phyloP scores from a whole-genome alignment of 1,140 invertebrate genomes.

The Bombus ignitus region DNA sequence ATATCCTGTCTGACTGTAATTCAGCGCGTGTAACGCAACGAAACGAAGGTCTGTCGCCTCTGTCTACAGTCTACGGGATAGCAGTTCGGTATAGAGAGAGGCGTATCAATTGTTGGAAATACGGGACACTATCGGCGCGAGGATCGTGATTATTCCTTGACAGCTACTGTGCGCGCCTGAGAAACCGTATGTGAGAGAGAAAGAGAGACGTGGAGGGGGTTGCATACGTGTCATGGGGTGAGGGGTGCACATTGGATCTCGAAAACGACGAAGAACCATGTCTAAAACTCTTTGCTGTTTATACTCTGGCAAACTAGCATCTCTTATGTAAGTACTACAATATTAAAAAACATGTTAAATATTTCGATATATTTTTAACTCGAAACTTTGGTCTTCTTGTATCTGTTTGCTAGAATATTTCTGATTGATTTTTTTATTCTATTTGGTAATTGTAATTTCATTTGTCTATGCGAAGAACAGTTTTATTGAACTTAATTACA shows the following conservation, averaged over 20 bases:
- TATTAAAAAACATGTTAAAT: neutral
- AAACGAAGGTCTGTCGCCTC: slow-evolving; percentile 61
- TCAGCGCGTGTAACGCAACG: slow-evolving; percentile 49
- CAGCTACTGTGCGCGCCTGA: slow-evolving; percentile 59
- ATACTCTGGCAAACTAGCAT: neutral
- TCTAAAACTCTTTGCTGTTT: neutral
- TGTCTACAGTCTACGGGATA: slow-evolving; percentile 20
- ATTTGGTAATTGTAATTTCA: neutral
- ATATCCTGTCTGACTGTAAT: slow-evolving; percentile 55
- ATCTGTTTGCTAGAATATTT: neutral
- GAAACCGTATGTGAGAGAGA: neutral
- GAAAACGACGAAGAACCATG: neutral
- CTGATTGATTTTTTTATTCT: neutral
- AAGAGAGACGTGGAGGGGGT: neutral
- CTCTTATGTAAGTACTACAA: neutral
- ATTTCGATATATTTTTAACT: too few relatives aligned
- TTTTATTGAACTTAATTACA: neutral
- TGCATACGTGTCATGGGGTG: slow-evolving; percentile 13
- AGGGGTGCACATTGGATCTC: neutral
- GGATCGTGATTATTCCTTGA: slow-evolving; percentile 70
- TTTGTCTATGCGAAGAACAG: neutral
- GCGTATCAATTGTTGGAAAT: slow-evolving; percentile 69
- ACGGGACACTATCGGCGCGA: slow-evolving; percentile 66
- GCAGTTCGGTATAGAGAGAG: slow-evolving; percentile 50
- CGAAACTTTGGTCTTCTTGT: neutral